Evolutionary conservation across 2,888 invertebrate species (phyloP), one percentile per base, ranked within the genome.

Genomic region (Norana najaformis): DNA sequence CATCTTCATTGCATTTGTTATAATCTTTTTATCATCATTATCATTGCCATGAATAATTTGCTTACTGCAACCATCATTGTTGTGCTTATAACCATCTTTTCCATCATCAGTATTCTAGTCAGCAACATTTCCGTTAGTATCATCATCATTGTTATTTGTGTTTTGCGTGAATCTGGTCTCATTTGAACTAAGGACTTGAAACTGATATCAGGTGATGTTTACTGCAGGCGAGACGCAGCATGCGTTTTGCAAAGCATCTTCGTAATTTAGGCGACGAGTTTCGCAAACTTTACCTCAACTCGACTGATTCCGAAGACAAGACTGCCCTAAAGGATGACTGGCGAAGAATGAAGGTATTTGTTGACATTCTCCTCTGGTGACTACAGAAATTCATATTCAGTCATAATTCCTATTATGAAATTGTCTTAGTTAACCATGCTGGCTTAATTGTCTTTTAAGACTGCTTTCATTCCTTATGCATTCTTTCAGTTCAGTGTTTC

Each of bases 211-310:
- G 47, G 0, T 41, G 35, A 38, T 82, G 69, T 88, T 88, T 41
- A 14, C 47, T 89, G 35, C 91, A 94, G 94, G 95, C 95, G 20
- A 93, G 96, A 91, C 96, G 98, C 92, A 99, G 99, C 93, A 98
- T 99, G 98, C 96, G 97, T 92, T 99, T 98, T 94, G 97, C 97
- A 91, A 95, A 95, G 89, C 94, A 96, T 34, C 96, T 99, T 0
- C 94, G 96, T 20, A 92, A 95, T 88, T 96, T 96, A 69, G 98
- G 97, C 0, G 96, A 96, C 90, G 94, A 96, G 23, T 99, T 97
- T 94, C 95, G 97, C 88, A 93, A 93, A 89, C 93, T 94, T 35
- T 95, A 96, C 93, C 95, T 97, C n/a, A 96, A 96, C 93, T 97
- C 97, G 0, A 95, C 95, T 30, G 96, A 96, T 93, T 94, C 95